Conservation (phyloP, 2,797 vertebrate genomes). For the Dallia pectoralis region DNA sequence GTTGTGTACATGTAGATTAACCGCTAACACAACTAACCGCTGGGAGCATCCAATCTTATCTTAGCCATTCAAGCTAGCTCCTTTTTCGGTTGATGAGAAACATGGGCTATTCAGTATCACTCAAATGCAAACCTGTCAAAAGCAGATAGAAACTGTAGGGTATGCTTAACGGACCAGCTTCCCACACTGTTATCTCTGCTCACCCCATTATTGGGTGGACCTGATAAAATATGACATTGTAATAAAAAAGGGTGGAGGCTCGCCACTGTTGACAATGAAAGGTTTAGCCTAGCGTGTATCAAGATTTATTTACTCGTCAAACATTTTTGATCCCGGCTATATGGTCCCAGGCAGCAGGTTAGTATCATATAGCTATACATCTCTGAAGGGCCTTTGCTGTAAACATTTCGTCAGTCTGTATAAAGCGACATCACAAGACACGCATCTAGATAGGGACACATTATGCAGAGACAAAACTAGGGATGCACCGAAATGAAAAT, state of each 20-base stretch:
- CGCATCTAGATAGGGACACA: not conserved
- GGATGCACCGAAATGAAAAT: too few species aligned
- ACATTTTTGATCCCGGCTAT: not conserved
- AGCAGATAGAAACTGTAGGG: not conserved
- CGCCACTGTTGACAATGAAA: not conserved
- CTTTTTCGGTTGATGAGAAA: not conserved
- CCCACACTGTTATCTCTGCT: too few species aligned
- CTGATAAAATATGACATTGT: not conserved
- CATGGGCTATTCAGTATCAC: not conserved
- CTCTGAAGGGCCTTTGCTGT: not conserved
- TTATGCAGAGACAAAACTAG: too few species aligned
- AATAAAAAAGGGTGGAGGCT: not conserved
- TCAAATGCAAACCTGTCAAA: not conserved
- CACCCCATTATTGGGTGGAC: too few species aligned
- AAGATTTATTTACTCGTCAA: not conserved
- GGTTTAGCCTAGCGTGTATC: not conserved
- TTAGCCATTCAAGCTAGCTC: not conserved
- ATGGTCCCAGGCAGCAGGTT: not conserved
- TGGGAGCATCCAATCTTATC: not conserved
- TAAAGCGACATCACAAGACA: not conserved
- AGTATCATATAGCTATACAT: not conserved
- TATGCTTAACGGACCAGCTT: not conserved
- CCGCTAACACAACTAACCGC: not conserved
- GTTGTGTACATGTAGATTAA: not conserved
- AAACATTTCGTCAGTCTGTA: not conserved